These are phyloP conservation scores for Alfaro cultratus DNA, from an alignment of 2,797 vertebrate species.

Conservation along the genomic window DNA sequence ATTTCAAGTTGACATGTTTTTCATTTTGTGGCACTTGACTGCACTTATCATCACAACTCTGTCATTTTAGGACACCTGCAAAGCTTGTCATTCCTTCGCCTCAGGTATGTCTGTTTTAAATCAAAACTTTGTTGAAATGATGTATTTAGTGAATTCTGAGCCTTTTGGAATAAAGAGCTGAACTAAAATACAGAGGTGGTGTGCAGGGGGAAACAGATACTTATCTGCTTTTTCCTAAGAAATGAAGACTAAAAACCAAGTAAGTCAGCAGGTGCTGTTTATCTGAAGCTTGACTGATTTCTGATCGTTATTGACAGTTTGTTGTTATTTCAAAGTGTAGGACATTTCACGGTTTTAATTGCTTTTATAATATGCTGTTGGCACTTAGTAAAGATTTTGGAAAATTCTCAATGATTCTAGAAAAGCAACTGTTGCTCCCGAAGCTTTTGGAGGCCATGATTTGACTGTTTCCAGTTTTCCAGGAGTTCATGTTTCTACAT, in stretches of 20 bases:
- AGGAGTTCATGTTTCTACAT: background rate
- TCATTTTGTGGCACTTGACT: background rate
- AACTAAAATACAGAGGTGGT: background rate
- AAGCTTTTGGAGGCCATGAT: background rate
- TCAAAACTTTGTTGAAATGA: slow-evolving; percentile 31
- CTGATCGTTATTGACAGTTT: background rate
- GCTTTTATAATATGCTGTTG: background rate
- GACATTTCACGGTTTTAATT: background rate
- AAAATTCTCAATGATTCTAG: background rate
- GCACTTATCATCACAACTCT: slow-evolving; percentile 10
- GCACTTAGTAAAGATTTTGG: background rate
- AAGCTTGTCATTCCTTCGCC: slow-evolving; percentile 82
- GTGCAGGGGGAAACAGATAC: background rate
- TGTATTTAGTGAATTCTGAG: background rate
- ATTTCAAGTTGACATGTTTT: background rate
- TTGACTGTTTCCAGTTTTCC: background rate
- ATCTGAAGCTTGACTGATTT: background rate
- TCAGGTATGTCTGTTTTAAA: slow-evolving; percentile 82
- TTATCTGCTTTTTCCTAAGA: background rate
- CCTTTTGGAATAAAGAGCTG: background rate
- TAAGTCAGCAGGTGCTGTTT: background rate
- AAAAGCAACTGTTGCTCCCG: background rate
- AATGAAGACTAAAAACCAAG: too few species aligned
- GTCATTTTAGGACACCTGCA: slow-evolving; percentile 84
- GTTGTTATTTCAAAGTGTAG: background rate